These are phyloP conservation scores for Cynopterus brachyotis DNA, from an alignment of 2,113 vertebrate genomes.

Conservation along the genomic window DNA sequence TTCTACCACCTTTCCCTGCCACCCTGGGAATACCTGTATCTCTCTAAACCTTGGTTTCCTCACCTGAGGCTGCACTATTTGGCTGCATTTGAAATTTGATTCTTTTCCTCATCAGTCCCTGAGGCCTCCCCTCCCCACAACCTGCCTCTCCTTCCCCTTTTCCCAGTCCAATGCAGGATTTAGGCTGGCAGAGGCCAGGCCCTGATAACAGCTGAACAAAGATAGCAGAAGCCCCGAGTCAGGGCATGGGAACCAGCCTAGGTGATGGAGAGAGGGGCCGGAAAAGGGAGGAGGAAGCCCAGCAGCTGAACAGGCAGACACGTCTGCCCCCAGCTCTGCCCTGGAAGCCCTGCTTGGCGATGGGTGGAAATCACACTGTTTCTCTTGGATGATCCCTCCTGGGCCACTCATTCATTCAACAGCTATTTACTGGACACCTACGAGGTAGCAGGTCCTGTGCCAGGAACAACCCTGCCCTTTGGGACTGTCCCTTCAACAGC, in stretches of 20 bases:
- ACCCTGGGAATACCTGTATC: not conserved
- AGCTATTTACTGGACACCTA: conserved; percentile 72
- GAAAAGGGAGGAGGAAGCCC: conserved; percentile 40
- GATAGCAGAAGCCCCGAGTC: not conserved
- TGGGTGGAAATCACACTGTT: conserved; percentile 61
- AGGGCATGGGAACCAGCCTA: conserved; percentile 48
- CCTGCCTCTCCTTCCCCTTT: not conserved
- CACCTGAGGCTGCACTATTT: not conserved
- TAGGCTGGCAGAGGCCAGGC: not conserved
- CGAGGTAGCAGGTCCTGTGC: conserved; percentile 45
- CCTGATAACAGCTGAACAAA: conserved; percentile 31
- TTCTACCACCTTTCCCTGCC: not conserved
- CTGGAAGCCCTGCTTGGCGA: conserved; percentile 63
- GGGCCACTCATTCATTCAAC: conserved; percentile 62
- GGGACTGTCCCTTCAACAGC: conserved; percentile 48
- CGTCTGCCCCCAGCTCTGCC: conserved; percentile 51
- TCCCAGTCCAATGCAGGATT: not conserved
- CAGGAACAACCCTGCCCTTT: conserved; percentile 55
- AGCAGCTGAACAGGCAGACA: conserved; percentile 27
- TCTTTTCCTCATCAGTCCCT: not conserved
- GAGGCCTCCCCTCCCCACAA: not conserved
- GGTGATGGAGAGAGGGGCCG: conserved; percentile 32
- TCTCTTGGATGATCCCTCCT: conserved; percentile 64
- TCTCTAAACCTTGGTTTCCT: not conserved
- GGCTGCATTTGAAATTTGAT: not conserved